Evolutionary conservation across 2,888 invertebrate species (phyloP), one percentile per base, ranked within the genome.

Genomic region (Villa cingulata): DNA sequence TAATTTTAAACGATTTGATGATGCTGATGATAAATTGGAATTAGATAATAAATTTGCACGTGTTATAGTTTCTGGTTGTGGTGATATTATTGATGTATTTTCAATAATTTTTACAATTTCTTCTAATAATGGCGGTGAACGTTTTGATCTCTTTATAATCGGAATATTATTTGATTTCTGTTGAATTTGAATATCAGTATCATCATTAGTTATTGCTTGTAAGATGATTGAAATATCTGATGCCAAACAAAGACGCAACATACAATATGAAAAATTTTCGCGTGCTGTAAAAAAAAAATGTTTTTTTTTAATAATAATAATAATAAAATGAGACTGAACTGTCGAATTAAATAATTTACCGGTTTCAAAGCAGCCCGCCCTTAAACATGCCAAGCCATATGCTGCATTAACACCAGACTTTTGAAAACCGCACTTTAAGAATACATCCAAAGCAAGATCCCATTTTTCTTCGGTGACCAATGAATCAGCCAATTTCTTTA

Each of bases 401-500:
- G 87, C 85, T 0, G 84, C 85, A 74, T 91, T 81, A 0, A 92
- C 87, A 37, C 86, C 82, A 58, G 72, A 73, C 38, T 77, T 76
- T 17, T 89, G 81, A 17, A 88, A 70, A 0, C 90, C 90, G 50
- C 82, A 83, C 69, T 92, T 92, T 0, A 90, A 85, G 2, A 90
- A 89, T 39, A 94, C 82, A 60, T 86, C 85, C 46, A 86, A 61
- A 0, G 86, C 92, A 38, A 91, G 65, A 49, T 81, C 76, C 84
- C 90, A 88, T 60, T 88, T 80, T 60, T 92, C 91, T 1, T 82
- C 80, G 65, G 86, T 83, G n/a, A 91, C 73, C 40, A 86, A 60
- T 34, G 76, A 74, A 60, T 85, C 83, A 20, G 81, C 72, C 5
- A 92, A 68, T 40, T 81, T 79, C 49, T 87, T 76, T 39, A 86